These are phyloP conservation scores for Indicator maculatus DNA, from an alignment of 2,113 vertebrate genomes.

Conservation along the genomic window DNA sequence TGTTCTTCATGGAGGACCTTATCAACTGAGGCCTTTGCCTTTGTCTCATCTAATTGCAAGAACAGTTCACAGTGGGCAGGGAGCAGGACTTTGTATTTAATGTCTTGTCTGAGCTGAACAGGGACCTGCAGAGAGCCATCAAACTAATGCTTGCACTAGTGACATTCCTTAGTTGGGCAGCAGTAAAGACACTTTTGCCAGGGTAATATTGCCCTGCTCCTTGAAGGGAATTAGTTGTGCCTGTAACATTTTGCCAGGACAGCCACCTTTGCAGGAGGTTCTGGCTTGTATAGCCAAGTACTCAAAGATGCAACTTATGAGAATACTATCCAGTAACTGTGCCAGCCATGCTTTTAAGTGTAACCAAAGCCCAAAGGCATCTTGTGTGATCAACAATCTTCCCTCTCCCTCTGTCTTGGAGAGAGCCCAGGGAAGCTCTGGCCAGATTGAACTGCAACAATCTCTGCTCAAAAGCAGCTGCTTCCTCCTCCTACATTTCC, in stretches of 20 bases:
- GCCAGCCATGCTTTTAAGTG: neutral
- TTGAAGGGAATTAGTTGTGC: neutral
- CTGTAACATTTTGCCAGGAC: neutral
- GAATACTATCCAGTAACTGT: neutral
- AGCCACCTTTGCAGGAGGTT: neutral
- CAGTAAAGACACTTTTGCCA: neutral
- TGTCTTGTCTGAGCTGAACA: neutral
- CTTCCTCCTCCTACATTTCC: neutral
- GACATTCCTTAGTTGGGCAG: neutral
- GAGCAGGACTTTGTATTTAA: neutral
- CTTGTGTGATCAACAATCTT: neutral
- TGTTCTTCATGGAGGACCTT: neutral
- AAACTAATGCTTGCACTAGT: neutral
- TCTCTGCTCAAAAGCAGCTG: conserved; percentile 18
- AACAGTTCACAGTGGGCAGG: neutral
- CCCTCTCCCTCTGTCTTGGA: neutral
- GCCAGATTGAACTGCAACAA: neutral
- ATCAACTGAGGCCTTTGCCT: neutral
- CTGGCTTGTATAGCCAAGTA: neutral
- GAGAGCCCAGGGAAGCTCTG: neutral
- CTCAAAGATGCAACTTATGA: neutral
- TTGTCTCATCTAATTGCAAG: neutral
- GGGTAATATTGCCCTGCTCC: neutral
- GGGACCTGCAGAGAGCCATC: neutral
- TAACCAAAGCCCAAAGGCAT: neutral